Conservation (phyloP, 2,888 invertebrate genomes). For the Orthosia gracilis region DNA sequence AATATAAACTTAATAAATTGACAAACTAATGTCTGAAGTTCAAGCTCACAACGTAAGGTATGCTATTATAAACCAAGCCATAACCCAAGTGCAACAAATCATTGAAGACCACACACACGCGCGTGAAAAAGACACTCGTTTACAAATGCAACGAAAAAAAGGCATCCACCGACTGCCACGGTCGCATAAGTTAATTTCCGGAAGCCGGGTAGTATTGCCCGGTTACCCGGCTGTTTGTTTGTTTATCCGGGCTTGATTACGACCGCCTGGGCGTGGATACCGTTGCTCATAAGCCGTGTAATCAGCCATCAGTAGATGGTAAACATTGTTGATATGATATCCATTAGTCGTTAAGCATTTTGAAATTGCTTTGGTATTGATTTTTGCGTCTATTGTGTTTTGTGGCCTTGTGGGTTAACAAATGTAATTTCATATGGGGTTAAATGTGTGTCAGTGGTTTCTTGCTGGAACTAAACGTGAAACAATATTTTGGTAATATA, state of each 20-base stretch:
- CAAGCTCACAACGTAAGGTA: too few species aligned
- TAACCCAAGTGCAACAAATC: conserved; percentile 18
- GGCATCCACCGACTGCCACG: conserved; percentile 37
- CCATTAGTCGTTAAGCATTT: conserved; percentile 70
- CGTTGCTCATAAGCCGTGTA: conserved; percentile 62
- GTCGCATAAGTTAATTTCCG: conserved; percentile 66
- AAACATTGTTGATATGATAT: conserved; percentile 73
- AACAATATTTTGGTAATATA: not conserved
- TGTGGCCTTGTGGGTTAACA: conserved; percentile 31
- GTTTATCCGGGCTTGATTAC: conserved; percentile 69
- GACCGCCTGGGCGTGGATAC: conserved; percentile 51
- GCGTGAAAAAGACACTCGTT: conserved; percentile 29
- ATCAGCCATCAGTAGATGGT: conserved; percentile 69
- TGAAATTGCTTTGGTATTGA: conserved; percentile 67
- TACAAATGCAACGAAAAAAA: conserved; percentile 38
- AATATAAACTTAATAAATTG: too few species aligned
- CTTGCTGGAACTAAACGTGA: not conserved
- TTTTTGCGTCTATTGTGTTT: conserved; percentile 55
- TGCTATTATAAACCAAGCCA: not conserved
- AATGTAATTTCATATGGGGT: conserved; percentile 21
- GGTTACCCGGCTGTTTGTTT: conserved; percentile 60
- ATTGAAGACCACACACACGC: conserved; percentile 11
- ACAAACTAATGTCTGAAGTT: too few species aligned
- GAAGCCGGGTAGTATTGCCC: conserved; percentile 47
- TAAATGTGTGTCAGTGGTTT: conserved; percentile 3